phyloP scores from a whole-genome alignment of 2,113 vertebrate species.

The Petrocephalus microphthalmus region DNA sequence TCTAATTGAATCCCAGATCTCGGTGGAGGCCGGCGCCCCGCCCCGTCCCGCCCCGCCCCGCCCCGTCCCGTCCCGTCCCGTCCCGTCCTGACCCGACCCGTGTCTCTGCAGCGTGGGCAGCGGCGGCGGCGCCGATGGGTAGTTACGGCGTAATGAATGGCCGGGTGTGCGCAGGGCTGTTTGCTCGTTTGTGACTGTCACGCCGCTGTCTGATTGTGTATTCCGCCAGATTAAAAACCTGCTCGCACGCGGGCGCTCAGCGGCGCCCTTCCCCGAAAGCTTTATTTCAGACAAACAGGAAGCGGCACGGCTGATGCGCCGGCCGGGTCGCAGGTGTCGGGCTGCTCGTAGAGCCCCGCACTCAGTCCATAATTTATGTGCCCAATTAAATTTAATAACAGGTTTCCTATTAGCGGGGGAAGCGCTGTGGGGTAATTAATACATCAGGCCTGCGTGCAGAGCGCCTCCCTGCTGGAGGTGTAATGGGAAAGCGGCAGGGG shows the following conservation, averaged over 20 bases:
- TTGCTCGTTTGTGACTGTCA: constrained; percentile 58
- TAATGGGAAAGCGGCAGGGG: constrained; percentile 49
- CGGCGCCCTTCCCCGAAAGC: background rate
- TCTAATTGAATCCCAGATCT: constrained; percentile 47
- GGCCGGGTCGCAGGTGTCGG: background rate
- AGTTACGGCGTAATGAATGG: constrained; percentile 52
- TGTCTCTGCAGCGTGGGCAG: background rate
- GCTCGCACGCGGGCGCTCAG: background rate
- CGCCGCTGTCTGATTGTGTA: constrained; percentile 40
- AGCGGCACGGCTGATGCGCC: background rate
- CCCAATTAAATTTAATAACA: constrained; percentile 46
- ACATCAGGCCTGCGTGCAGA: constrained; percentile 25
- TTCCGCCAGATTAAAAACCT: constrained; percentile 18
- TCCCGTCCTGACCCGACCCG: background rate
- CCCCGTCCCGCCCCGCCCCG: background rate
- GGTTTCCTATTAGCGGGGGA: constrained; percentile 41
- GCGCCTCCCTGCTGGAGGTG: constrained; percentile 38
- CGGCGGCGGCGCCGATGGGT: constrained; percentile 49
- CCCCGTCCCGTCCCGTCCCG: too few relatives aligned
- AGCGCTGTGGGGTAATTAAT: constrained; percentile 37
- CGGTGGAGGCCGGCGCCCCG: constrained; percentile 27
- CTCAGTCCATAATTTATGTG: constrained; percentile 43
- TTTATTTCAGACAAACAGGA: background rate
- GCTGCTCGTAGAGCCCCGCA: background rate
- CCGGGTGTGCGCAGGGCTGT: constrained; percentile 45